These are phyloP conservation scores for Craniophora ligustri DNA, from an alignment of 2,888 invertebrate species.

Conservation along the genomic window DNA sequence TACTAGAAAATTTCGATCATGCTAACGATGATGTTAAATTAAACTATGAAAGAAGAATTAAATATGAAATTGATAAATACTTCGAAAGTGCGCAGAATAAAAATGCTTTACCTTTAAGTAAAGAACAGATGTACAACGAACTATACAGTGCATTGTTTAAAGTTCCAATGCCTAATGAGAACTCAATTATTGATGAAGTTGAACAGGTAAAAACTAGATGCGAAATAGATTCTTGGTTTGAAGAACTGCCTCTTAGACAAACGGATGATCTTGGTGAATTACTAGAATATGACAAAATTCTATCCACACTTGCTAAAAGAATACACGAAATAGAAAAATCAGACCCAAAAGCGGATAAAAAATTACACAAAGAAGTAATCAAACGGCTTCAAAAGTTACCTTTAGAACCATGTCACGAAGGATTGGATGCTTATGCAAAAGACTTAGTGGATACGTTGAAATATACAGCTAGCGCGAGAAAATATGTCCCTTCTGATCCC, in stretches of 20 bases:
- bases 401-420: constrained; percentile 53
- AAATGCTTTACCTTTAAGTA: constrained; percentile 62
- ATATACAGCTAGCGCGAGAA: constrained; percentile 60
- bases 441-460: constrained; percentile 62
- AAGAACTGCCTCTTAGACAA: constrained; percentile 64
- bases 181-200: constrained; percentile 64
- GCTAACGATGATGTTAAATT: constrained; percentile 62
- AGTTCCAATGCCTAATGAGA: constrained; percentile 67
- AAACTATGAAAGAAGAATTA: constrained; percentile 65
- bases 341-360: constrained; percentile 54
- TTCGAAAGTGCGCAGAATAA: constrained; percentile 62
- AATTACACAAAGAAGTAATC: constrained; percentile 66
- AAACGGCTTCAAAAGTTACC: constrained; percentile 72
- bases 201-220: constrained; percentile 73
- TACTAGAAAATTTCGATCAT: constrained; percentile 76
- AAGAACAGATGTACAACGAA: constrained; percentile 69
- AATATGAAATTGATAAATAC: constrained; percentile 65
- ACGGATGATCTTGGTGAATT: constrained; percentile 55
- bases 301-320: constrained; percentile 66
- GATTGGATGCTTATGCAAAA: constrained; percentile 53
- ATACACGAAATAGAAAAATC: constrained; percentile 68
- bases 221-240: constrained; percentile 72
- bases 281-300: constrained; percentile 66
- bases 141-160: constrained; percentile 68
- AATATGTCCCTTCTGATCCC: constrained; percentile 54